A percentile compares a stretch with the other conserved stretches of the same genome.
Evolutionary conservation across 92 coral and sea anemone species (phyloP).

Genomic region (Hydrozoanthus gracilis): DNA sequence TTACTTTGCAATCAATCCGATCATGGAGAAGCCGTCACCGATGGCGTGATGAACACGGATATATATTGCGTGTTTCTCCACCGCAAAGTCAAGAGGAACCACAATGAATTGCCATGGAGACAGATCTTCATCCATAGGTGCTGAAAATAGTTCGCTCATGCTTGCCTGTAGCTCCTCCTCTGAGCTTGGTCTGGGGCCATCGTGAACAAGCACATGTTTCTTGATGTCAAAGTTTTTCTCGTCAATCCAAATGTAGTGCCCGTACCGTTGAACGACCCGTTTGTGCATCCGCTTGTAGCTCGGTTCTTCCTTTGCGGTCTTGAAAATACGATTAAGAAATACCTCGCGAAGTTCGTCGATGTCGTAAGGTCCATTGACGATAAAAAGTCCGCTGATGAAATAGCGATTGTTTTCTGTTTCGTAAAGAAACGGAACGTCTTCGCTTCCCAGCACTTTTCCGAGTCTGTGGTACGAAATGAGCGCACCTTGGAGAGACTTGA

Average conservation of each 20-base stretch:
- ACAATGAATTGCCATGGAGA: conserved; percentile 91
- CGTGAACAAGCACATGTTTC: conserved; percentile 65
- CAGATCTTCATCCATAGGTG: conserved; percentile 68
- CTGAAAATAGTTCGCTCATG: conserved; percentile 65
- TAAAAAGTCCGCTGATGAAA: conserved; percentile 82
- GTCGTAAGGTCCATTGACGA: conserved; percentile 73
- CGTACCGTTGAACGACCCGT: conserved; percentile 66
- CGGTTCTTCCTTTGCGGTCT: conserved; percentile 74
- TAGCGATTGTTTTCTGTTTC: conserved; percentile 79
- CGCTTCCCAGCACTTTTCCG: conserved; percentile 75
- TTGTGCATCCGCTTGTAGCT: conserved; percentile 85
- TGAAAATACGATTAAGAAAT: conserved; percentile 72
- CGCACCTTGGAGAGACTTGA: conserved; percentile 75
- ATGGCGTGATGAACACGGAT: conserved; percentile 91
- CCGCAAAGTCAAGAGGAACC: conserved; percentile 69
- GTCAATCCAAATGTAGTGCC: conserved; percentile 84
- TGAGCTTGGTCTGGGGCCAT: conserved; percentile 74
- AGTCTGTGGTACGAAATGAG: conserved; percentile 75
- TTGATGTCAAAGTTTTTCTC: conserved; percentile 83
- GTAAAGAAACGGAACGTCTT: conserved; percentile 89
- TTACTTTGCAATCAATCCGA: conserved; percentile 72
- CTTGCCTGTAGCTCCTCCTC: conserved; percentile 75
- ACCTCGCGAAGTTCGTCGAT: conserved; percentile 68
- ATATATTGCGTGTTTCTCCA: conserved; percentile 78
- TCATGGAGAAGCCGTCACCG: conserved; percentile 88